phyloP scores from a whole-genome alignment of 2,113 vertebrate species.

The Oostethus manadensis region DNA sequence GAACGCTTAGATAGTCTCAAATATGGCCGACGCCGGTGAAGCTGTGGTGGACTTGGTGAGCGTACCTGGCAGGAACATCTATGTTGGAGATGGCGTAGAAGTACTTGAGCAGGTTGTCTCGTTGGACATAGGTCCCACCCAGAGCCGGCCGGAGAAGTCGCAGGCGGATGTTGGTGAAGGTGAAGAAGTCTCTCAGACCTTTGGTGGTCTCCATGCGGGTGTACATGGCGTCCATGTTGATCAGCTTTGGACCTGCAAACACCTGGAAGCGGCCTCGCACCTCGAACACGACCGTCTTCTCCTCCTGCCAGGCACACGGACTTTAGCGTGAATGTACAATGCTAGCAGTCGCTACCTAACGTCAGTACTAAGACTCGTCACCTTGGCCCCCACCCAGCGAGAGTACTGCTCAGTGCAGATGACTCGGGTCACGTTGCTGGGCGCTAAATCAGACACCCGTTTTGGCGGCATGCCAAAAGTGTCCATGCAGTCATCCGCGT shows the following conservation, averaged over 20 bases:
- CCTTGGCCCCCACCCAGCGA: constrained; percentile 84
- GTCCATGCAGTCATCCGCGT: constrained; percentile 92
- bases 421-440: constrained; percentile 86
- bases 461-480: constrained; percentile 92
- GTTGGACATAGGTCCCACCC: constrained; percentile 91
- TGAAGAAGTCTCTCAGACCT: constrained; percentile 95
- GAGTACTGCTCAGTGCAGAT: constrained; percentile 98
- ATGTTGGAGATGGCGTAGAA: constrained; percentile 97
- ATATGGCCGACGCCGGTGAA: no score
- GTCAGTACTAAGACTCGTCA: background rate
- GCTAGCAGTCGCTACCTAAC: background rate
- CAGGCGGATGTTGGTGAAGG: constrained; percentile 91
- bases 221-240: constrained; percentile 91
- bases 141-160: constrained; percentile 87
- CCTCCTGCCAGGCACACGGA: constrained; percentile 60
- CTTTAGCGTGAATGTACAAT: background rate
- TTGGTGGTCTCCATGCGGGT: constrained; percentile 92
- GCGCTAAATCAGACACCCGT: constrained; percentile 83
- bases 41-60: background rate
- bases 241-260: constrained; percentile 88
- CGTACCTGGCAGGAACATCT: constrained; percentile 87
- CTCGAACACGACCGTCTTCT: constrained; percentile 91
- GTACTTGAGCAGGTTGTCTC: constrained; percentile 88
- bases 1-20: no score
- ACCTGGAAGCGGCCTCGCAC: constrained; percentile 90